These are phyloP conservation scores for Climacteris rufus DNA, from an alignment of 2,113 vertebrate species.

Conservation along the genomic window DNA sequence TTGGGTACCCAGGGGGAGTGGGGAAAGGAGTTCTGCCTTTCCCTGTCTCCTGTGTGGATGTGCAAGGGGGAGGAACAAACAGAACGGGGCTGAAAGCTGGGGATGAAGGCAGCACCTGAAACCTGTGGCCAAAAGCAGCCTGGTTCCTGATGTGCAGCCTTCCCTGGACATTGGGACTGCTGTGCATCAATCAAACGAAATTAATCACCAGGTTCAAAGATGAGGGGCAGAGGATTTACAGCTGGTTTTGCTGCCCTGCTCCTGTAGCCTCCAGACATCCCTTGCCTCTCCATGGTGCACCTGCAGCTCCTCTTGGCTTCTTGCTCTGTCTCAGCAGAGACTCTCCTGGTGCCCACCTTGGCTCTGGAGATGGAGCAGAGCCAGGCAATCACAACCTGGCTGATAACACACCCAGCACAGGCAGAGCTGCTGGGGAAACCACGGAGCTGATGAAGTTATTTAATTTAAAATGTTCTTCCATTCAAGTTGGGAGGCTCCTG, in stretches of 20 bases:
- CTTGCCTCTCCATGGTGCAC: not conserved
- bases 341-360: not conserved
- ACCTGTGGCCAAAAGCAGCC: not conserved
- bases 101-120: not conserved
- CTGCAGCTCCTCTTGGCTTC: not conserved
- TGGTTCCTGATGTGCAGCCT: not conserved
- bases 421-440: not conserved
- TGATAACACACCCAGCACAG: not conserved
- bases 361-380: not conserved
- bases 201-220: not conserved
- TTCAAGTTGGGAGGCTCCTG: not conserved
- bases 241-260: not conserved
- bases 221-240: not conserved
- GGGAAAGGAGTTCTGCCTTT: not conserved
- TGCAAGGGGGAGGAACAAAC: fast-evolving
- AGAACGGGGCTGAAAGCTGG: not conserved
- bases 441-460: not conserved
- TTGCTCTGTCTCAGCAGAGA: not conserved
- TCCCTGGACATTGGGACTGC: not conserved
- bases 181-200: not conserved
- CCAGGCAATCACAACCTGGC: not conserved
- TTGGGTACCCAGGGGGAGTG: not conserved
- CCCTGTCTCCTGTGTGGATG: not conserved
- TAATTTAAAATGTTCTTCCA: not conserved
- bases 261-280: not conserved